Conservation (phyloP, 2,888 invertebrate species). For the Nephrotoma guestfalica region DNA sequence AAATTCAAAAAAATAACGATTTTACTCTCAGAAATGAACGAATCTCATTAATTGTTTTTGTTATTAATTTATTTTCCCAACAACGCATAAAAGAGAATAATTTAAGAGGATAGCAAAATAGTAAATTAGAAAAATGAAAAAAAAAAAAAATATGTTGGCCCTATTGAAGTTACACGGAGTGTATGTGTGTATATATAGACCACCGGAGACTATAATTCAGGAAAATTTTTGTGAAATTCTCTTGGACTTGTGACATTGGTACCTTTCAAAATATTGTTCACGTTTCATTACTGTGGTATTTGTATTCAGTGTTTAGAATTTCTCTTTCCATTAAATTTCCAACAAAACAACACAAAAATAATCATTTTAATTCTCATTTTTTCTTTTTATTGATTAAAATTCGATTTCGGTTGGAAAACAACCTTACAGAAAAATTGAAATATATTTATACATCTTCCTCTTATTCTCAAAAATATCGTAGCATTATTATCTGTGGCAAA, state of each 20-base stretch:
- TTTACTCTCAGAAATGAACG: too few relatives aligned
- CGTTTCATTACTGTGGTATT: background rate
- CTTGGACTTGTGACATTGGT: background rate
- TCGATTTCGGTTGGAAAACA: background rate
- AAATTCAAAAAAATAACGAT: too few relatives aligned
- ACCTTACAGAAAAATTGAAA: background rate
- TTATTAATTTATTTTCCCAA: too few relatives aligned
- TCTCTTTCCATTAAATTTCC: background rate
- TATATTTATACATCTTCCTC: background rate
- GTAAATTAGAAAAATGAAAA: too few relatives aligned
- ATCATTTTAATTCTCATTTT: background rate
- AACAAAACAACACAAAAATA: background rate
- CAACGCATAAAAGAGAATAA: too few relatives aligned
- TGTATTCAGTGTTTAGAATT: background rate
- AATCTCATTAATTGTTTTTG: too few relatives aligned
- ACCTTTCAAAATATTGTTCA: background rate
- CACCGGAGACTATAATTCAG: background rate
- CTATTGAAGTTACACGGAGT: too few relatives aligned
- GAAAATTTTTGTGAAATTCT: background rate
- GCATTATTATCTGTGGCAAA: background rate
- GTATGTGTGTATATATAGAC: background rate
- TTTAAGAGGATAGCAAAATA: too few relatives aligned
- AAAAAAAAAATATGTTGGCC: too few relatives aligned
- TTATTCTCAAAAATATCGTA: background rate
- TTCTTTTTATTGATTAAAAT: background rate